Conservation (phyloP, 2,797 vertebrate genomes). For the Myripristis murdjan region DNA sequence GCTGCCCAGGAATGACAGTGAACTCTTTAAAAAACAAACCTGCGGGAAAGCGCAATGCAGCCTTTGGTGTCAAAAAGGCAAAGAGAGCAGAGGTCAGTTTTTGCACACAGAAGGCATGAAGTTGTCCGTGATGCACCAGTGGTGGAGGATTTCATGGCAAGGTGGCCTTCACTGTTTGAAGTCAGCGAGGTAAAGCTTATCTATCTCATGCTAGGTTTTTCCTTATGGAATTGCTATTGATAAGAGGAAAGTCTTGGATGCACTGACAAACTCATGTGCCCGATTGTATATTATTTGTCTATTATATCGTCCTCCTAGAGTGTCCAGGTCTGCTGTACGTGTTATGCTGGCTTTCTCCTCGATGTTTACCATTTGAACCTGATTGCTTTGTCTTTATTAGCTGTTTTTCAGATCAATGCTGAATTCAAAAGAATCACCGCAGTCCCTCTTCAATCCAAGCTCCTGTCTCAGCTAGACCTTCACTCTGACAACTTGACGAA, state of each 20-base stretch:
- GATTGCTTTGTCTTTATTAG: constrained; percentile 6
- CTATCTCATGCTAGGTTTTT: constrained; percentile 19
- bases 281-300: too few relatives aligned
- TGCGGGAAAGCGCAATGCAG: too few relatives aligned
- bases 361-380: too few relatives aligned
- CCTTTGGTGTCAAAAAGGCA: too few relatives aligned
- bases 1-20: too few relatives aligned
- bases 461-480: constrained; percentile 44
- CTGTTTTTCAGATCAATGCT: constrained; percentile 50
- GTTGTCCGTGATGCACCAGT: constrained; percentile 38
- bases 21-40: too few relatives aligned
- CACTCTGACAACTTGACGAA: constrained; percentile 29
- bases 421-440: constrained; percentile 52
- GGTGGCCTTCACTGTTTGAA: constrained; percentile 47
- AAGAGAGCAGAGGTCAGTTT: too few relatives aligned
- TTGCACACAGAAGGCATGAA: constrained; percentile 38
- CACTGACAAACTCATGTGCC: constrained; percentile 7
- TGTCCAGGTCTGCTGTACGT: too few relatives aligned
- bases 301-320: too few relatives aligned
- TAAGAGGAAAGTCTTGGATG: too few relatives aligned
- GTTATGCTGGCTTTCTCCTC: too few relatives aligned
- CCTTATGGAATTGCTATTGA: too few relatives aligned
- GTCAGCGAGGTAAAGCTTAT: constrained; percentile 38
- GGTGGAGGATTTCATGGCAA: constrained; percentile 29
- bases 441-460: constrained; percentile 44